phyloP scores from a whole-genome alignment of 2,797 vertebrate genomes.

The Anableps anableps region DNA sequence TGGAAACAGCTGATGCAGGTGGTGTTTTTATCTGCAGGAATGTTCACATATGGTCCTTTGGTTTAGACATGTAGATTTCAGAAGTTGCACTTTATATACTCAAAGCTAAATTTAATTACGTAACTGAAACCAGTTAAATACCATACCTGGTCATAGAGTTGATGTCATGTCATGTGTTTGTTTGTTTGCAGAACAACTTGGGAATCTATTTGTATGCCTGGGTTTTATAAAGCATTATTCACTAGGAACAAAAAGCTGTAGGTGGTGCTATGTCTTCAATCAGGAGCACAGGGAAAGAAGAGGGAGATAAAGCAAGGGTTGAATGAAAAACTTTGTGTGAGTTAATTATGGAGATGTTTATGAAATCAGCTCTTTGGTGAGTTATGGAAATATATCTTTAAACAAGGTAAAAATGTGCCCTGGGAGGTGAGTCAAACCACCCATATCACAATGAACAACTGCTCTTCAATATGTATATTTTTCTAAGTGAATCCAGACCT shows the following conservation, averaged over 20 bases:
- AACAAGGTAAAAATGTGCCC: not conserved
- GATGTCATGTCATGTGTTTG: not conserved
- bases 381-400: not conserved
- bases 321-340: not conserved
- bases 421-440: too few species aligned
- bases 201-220: not conserved
- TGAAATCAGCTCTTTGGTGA: not conserved
- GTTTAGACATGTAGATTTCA: not conserved
- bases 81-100: not conserved
- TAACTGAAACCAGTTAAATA: not conserved
- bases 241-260: not conserved
- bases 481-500: not conserved
- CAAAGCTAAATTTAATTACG: not conserved
- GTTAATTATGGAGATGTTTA: not conserved
- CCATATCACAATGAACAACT: not conserved
- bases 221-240: not conserved
- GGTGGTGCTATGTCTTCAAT: not conserved
- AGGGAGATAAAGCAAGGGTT: not conserved
- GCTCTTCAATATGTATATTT: not conserved
- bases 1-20: not conserved
- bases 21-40: not conserved
- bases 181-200: not conserved
- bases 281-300: not conserved
- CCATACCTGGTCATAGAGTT: not conserved
- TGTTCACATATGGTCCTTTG: not conserved